These are phyloP conservation scores for Takifugu rubripes DNA, from an alignment of 2,797 vertebrate genomes.

Conservation along the genomic window DNA sequence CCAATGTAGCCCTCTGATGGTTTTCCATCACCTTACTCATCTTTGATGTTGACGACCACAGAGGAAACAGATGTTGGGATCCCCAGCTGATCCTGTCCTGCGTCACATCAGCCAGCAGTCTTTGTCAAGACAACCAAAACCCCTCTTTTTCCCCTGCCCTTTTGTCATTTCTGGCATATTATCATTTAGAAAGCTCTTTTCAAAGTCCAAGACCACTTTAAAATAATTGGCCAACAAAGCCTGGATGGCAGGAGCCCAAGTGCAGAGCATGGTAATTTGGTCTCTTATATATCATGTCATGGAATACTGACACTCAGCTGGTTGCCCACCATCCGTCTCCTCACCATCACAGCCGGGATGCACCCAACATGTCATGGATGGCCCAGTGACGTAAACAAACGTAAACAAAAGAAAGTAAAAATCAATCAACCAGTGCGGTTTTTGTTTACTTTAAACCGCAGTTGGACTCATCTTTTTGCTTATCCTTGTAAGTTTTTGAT, in stretches of 20 bases:
- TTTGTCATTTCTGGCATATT: constrained; percentile 21
- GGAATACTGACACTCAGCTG: no score
- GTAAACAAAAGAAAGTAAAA: no score
- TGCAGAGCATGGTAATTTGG: no score
- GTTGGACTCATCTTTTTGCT: neutral
- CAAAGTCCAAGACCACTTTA: no score
- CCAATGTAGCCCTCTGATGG: constrained; percentile 48
- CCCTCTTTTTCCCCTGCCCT: neutral
- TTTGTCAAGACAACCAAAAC: constrained; percentile 7
- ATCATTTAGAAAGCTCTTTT: constrained; percentile 7
- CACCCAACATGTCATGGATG: no score
- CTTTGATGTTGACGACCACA: constrained; percentile 33
- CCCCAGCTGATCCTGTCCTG: neutral
- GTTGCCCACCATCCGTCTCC: no score
- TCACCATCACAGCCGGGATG: no score
- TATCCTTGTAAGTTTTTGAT: neutral
- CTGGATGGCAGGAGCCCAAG: no score
- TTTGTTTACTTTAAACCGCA: neutral
- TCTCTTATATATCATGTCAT: no score
- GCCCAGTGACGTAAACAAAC: no score
- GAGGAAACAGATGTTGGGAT: constrained; percentile 11
- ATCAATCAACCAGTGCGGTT: neutral
- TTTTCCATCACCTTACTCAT: constrained; percentile 59
- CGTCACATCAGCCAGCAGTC: constrained; percentile 27
- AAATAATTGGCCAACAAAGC: no score